A percentile compares a stretch with the other conserved stretches of the same genome.
These are phyloP conservation scores for Leiothrix lutea DNA, from an alignment of 2,113 vertebrate genomes.

Conservation along the genomic window DNA sequence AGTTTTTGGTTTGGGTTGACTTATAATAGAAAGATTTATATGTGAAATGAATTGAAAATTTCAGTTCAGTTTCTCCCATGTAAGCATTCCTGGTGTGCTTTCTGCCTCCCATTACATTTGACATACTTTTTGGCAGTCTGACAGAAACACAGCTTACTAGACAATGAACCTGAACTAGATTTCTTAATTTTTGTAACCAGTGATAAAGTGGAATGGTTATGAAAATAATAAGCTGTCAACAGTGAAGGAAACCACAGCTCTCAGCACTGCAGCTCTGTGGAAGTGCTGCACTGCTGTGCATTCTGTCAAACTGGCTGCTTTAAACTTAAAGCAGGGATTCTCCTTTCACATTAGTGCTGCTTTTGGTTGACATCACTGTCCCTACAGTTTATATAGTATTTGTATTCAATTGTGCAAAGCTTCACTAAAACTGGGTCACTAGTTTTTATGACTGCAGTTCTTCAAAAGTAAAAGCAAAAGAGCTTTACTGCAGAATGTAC, in stretches of 20 bases:
- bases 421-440: not conserved
- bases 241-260: not conserved
- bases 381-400: not conserved
- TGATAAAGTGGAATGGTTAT: not conserved
- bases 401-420: slow-evolving; percentile 4
- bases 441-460: slow-evolving; percentile 9
- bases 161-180: not conserved
- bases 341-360: not conserved
- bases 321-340: not conserved
- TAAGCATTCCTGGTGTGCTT: not conserved
- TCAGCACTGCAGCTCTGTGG: not conserved
- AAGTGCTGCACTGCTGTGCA: not conserved
- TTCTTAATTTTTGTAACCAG: not conserved
- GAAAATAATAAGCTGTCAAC: not conserved
- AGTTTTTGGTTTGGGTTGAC: not conserved
- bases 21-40: not conserved
- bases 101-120: not conserved
- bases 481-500: not conserved
- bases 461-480: not conserved
- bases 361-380: not conserved
- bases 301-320: not conserved
- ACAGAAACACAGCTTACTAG: not conserved
- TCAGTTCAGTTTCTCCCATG: not conserved
- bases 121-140: slow-evolving; percentile 16
- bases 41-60: slow-evolving; percentile 31